These are phyloP conservation scores for Alcis repandata DNA, from an alignment of 2,888 invertebrate species.

Conservation along the genomic window DNA sequence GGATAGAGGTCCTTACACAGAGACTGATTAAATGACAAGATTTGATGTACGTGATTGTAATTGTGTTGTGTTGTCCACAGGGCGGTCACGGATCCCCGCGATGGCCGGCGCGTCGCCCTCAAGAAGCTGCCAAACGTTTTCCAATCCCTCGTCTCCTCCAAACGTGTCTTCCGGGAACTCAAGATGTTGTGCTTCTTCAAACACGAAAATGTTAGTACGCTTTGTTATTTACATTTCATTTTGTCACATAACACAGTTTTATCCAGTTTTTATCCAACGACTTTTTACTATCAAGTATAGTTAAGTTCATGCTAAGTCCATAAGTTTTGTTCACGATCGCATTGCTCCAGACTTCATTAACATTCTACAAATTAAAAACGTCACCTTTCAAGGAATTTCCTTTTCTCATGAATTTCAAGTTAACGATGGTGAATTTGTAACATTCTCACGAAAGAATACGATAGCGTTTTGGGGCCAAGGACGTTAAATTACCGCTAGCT, in stretches of 20 bases:
- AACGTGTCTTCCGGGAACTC: slow-evolving; percentile 99
- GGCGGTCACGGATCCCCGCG: slow-evolving; percentile 99
- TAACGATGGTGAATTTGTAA: slow-evolving; percentile 38
- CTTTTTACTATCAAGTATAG: neutral
- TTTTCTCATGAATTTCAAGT: slow-evolving; percentile 40
- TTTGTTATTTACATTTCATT: slow-evolving; percentile 12
- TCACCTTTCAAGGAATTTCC: slow-evolving; percentile 39
- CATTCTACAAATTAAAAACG: slow-evolving; percentile 43
- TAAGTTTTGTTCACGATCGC: slow-evolving; percentile 13
- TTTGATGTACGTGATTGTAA: neutral
- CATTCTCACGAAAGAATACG: slow-evolving; percentile 37
- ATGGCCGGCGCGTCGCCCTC: slow-evolving; percentile 98
- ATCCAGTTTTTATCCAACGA: too few species aligned
- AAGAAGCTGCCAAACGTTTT: slow-evolving; percentile 99
- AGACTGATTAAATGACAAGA: too few species aligned
- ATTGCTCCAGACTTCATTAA: slow-evolving; percentile 37
- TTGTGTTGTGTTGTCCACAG: slow-evolving; percentile 86
- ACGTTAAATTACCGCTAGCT: slow-evolving; percentile 34
- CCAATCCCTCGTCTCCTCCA: slow-evolving; percentile 99
- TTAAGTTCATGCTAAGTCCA: neutral
- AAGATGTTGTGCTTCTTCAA: slow-evolving; percentile 99
- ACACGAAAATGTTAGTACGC: slow-evolving; percentile 98
- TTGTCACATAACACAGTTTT: neutral
- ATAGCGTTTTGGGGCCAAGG: slow-evolving; percentile 43
- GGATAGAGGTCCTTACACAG: too few species aligned